phyloP scores from a whole-genome alignment of 2,888 invertebrate genomes.

The Platynereis dumerilii region DNA sequence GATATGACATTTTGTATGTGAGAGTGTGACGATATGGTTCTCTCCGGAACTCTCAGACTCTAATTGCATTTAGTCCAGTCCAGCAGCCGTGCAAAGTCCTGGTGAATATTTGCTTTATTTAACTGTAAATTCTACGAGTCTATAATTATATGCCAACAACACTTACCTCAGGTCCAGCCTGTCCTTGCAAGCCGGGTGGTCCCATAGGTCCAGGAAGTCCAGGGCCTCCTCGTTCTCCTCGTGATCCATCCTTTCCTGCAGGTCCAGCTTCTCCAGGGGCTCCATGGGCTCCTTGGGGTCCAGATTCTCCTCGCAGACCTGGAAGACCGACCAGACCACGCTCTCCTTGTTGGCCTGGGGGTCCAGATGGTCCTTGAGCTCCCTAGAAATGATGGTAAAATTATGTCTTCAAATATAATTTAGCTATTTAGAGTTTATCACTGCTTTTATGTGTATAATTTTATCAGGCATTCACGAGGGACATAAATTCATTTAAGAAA shows the following conservation, averaged over 20 bases:
- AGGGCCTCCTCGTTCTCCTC: slow-evolving; percentile 18
- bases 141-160: no score
- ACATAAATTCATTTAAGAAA: no score
- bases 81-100: no score
- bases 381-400: slow-evolving; percentile 69
- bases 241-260: slow-evolving; percentile 7
- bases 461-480: no score
- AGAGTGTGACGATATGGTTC: no score
- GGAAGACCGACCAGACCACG: slow-evolving; percentile 30
- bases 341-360: slow-evolving; percentile 34
- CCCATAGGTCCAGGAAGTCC: slow-evolving; percentile 11
- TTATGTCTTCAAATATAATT: background rate
- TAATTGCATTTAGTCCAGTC: no score
- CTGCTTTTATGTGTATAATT: no score
- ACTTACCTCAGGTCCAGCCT: slow-evolving; percentile 6
- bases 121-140: no score
- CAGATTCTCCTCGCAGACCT: slow-evolving; percentile 35
- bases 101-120: no score
- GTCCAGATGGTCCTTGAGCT: slow-evolving; percentile 60
- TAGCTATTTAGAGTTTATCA: background rate
- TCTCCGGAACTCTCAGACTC: no score
- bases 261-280: slow-evolving; percentile 11
- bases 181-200: slow-evolving; percentile 16
- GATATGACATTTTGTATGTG: no score
- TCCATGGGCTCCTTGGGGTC: slow-evolving; percentile 21